These are phyloP conservation scores for Rhabdornis inornatus DNA, from an alignment of 2,113 vertebrate species.

Conservation along the genomic window DNA sequence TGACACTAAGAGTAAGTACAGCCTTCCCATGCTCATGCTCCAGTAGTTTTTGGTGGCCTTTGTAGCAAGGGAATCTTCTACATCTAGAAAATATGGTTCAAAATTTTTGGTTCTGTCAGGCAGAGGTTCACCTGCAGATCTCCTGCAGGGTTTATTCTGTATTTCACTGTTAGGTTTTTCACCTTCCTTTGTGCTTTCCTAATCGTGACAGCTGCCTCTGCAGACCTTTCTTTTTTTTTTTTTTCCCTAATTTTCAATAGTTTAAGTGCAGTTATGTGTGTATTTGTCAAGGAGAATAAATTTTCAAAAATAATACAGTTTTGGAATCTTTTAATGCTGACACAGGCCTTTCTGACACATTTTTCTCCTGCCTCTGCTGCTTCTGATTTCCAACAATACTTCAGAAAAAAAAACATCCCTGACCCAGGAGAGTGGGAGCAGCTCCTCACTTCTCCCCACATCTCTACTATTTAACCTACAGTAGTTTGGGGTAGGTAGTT, in stretches of 20 bases:
- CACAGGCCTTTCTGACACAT: background rate
- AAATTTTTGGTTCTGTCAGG: background rate
- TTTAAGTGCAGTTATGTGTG: background rate
- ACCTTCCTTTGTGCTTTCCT: background rate
- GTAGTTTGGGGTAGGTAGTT: background rate
- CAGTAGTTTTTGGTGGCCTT: background rate
- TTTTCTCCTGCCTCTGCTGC: background rate
- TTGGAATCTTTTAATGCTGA: background rate
- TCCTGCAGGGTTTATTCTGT: background rate
- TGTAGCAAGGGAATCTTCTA: background rate
- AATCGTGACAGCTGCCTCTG: background rate
- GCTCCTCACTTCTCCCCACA: background rate
- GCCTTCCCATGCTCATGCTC: background rate
- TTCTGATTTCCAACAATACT: background rate
- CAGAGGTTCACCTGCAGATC: background rate
- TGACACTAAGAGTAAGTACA: background rate
- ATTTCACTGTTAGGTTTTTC: background rate
- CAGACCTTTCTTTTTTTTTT: background rate
- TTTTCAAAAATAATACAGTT: background rate
- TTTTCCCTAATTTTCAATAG: background rate
- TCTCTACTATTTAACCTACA: background rate
- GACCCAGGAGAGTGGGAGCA: background rate
- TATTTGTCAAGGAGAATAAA: background rate
- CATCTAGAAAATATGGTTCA: background rate
- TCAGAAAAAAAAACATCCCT: background rate